phyloP scores from a whole-genome alignment of 2,113 vertebrate genomes.

The Cacatua alba region DNA sequence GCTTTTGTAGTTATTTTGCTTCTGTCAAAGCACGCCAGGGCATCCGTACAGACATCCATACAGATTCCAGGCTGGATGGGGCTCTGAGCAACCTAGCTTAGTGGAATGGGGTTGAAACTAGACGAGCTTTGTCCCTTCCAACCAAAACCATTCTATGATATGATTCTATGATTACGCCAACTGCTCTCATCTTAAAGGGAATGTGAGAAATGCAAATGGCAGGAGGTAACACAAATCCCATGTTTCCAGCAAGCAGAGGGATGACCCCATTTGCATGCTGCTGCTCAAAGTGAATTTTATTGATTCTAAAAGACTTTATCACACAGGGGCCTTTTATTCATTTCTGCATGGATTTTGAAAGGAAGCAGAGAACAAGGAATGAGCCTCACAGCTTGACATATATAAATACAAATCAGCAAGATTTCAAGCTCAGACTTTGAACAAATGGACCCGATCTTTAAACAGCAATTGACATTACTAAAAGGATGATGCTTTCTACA shows the following conservation, averaged over 20 bases:
- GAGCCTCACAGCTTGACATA: constrained; percentile 1
- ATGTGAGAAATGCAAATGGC: neutral
- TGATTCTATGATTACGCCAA: neutral
- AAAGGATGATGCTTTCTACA: neutral
- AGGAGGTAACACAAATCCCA: neutral
- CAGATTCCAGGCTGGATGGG: neutral
- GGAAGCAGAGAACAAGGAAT: neutral
- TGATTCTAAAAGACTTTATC: constrained; percentile 3
- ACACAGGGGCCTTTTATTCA: neutral
- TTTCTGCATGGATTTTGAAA: constrained; percentile 13
- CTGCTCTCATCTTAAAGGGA: neutral
- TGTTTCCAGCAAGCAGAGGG: neutral
- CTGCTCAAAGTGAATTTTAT: constrained; percentile 20
- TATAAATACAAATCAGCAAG: constrained; percentile 14
- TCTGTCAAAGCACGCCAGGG: neutral
- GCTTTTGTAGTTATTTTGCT: neutral
- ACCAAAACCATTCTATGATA: neutral
- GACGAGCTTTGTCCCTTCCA: neutral
- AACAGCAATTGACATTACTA: neutral
- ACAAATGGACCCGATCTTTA: neutral
- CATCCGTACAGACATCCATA: fast-evolving
- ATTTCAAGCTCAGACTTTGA: neutral
- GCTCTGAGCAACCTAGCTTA: neutral
- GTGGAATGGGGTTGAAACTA: neutral
- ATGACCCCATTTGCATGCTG: constrained; percentile 16